Percentiles rank a stretch among this genome's conserved stretches.
These are phyloP conservation scores for Tenthredo amoena DNA, from an alignment of 2,888 invertebrate species.

Conservation along the genomic window DNA sequence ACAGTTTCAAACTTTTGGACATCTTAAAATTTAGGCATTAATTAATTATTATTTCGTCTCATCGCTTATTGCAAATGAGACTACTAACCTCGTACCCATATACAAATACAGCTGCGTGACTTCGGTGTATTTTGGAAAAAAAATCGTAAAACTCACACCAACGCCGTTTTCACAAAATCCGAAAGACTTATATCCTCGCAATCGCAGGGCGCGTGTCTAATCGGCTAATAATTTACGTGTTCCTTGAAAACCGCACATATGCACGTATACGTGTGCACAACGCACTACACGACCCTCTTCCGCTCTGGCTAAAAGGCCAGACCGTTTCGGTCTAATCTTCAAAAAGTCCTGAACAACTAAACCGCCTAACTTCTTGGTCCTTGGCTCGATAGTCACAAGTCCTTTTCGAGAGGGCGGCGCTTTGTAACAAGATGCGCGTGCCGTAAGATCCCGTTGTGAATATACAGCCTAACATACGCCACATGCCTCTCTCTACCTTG, in stretches of 20 bases:
- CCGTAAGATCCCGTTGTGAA: slow-evolving; percentile 60
- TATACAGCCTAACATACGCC: slow-evolving; percentile 61
- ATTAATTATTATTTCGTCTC: neutral
- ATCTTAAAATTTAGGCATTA: neutral
- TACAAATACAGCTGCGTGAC: neutral
- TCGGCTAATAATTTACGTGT: slow-evolving; percentile 35
- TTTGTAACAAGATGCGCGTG: slow-evolving; percentile 77
- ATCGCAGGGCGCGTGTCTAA: slow-evolving; percentile 29
- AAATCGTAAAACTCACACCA: neutral
- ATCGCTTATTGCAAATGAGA: neutral
- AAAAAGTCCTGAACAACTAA: slow-evolving; percentile 26
- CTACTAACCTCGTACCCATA: neutral
- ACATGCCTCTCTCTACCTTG: slow-evolving; percentile 67
- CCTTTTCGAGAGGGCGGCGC: slow-evolving; percentile 66
- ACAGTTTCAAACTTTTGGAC: slow-evolving; percentile 14
- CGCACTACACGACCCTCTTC: slow-evolving; percentile 3
- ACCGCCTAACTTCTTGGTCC: slow-evolving; percentile 32
- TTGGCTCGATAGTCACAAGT: neutral
- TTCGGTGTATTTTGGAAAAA: neutral
- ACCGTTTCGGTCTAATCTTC: slow-evolving; percentile 8
- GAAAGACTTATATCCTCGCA: neutral
- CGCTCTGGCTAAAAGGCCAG: slow-evolving; percentile 17
- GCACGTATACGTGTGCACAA: slow-evolving; percentile 39
- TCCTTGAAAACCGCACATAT: neutral
- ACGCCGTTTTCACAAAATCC: neutral